phyloP scores from a whole-genome alignment of 2,797 vertebrate species.

The Poecilia wingei region DNA sequence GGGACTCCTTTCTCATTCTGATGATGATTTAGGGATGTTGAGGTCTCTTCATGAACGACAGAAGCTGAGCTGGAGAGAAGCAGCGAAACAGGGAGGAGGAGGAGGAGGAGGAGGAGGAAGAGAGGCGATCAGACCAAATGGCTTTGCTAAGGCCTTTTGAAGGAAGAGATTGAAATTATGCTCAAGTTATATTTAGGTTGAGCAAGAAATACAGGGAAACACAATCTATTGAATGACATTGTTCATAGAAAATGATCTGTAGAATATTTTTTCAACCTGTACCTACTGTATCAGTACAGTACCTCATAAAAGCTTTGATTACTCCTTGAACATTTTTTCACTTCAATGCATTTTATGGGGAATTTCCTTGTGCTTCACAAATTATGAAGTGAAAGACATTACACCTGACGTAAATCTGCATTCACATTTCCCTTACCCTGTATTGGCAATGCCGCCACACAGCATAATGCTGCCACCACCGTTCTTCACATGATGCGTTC shows the following conservation, averaged over 20 bases:
- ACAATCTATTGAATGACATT: background rate
- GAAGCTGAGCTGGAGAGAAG: slow-evolving; percentile 56
- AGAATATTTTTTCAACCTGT: background rate
- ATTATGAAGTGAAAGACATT: background rate
- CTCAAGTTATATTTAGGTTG: slow-evolving; percentile 39
- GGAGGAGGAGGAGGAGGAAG: slow-evolving; percentile 43
- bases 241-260: no score
- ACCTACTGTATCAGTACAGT: background rate
- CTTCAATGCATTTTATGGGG: background rate
- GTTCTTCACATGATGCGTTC: background rate
- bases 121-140: slow-evolving; percentile 47
- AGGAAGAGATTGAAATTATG: slow-evolving; percentile 15
- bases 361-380: background rate
- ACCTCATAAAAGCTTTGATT: background rate
- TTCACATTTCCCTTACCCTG: background rate
- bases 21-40: slow-evolving; percentile 74
- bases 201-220: slow-evolving; percentile 12
- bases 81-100: slow-evolving; percentile 52
- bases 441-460: no score
- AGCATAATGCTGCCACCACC: background rate
- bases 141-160: slow-evolving; percentile 31
- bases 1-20: slow-evolving; percentile 77
- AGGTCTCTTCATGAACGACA: slow-evolving; percentile 70
- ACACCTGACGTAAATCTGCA: background rate
- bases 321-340: background rate